Evolutionary conservation across 2,888 invertebrate genomes (phyloP), one percentile per base, ranked within the genome.

Genomic region (Apamea sordens): DNA sequence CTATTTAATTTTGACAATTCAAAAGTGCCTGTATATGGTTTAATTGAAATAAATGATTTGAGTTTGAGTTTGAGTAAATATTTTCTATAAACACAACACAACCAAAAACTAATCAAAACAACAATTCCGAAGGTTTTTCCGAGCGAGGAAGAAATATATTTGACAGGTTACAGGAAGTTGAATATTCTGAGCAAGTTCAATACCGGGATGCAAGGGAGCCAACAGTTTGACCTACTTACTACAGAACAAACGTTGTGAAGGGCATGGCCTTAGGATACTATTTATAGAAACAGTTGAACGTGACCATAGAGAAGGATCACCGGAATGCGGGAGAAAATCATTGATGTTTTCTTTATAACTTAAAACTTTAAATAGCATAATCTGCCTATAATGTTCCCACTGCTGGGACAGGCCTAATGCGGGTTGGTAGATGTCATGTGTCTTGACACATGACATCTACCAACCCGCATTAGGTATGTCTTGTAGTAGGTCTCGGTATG

Each of bases 191-290:
- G 41, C 73, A 78, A 82, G 61, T 65, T 76, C 56, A 71, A 68
- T 61, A 79, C 59, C 13, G n/a, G 61, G 32, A 86, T 78, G 76
- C 79, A 80, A 69, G 67, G 24, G 28, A 72, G 53, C 69, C n/a
- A 65, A 50, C 74, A 70, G 64, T 78, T 79, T 90, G 90, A 90
- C 90, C 90, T 90, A 90, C 76, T 89, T 89, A 79, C 78, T 65
- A 28, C n/a, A 21, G 59, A 73, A 76, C 36, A 83, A 81, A 70
- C 21, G 41, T 36, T 41, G 64, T 68, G 82, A 89, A 90, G 90
- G 90, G 13, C 83, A 74, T 50, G 65, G 61, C 83, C 80, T 84
- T 74, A 76, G 68, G 73, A 73, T 24, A 69, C 73, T 82, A 79
- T 86, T 84, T 77, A 76, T 86, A 82, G 76, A 47, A 41, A 24